phyloP scores from a whole-genome alignment of 2,797 vertebrate genomes.

The Leucoraja ocellata region DNA sequence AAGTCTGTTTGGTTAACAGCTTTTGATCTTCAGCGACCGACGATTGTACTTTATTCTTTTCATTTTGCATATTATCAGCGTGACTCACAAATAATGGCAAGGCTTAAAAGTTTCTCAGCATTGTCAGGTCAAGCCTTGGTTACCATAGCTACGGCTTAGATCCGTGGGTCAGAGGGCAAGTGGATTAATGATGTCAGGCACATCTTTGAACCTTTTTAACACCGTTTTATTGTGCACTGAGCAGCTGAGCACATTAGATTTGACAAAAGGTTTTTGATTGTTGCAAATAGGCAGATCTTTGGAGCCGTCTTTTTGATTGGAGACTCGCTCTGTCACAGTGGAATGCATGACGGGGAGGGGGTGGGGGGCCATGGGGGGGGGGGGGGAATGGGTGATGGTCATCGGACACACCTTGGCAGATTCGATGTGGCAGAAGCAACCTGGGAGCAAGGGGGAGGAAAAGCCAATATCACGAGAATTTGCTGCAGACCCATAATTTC shows the following conservation, averaged over 20 bases:
- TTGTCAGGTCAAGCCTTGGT: conserved; percentile 62
- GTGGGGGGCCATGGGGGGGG: not conserved
- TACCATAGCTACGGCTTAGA: conserved; percentile 63
- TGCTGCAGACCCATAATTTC: conserved; percentile 37
- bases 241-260: conserved; percentile 62
- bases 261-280: conserved; percentile 55
- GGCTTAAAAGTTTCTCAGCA: conserved; percentile 62
- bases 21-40: not conserved
- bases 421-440: conserved; percentile 41
- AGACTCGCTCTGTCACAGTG: conserved; percentile 46
- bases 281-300: conserved; percentile 49
- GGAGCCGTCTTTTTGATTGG: conserved; percentile 45
- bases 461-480: conserved; percentile 10
- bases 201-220: conserved; percentile 62
- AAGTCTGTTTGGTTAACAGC: not conserved
- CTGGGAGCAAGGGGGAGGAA: conserved; percentile 42
- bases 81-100: conserved; percentile 59
- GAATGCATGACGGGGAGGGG: conserved; percentile 7
- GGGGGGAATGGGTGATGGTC: not conserved
- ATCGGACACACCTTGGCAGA: not conserved
- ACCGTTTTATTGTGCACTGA: conserved; percentile 52
- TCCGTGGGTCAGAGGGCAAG: conserved; percentile 58
- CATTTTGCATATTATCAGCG: conserved; percentile 59
- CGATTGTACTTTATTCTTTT: conserved; percentile 44
- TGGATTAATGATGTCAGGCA: conserved; percentile 67